phyloP scores from a whole-genome alignment of 64 coral and sea anemone species.

The Stylophora pistillata region DNA sequence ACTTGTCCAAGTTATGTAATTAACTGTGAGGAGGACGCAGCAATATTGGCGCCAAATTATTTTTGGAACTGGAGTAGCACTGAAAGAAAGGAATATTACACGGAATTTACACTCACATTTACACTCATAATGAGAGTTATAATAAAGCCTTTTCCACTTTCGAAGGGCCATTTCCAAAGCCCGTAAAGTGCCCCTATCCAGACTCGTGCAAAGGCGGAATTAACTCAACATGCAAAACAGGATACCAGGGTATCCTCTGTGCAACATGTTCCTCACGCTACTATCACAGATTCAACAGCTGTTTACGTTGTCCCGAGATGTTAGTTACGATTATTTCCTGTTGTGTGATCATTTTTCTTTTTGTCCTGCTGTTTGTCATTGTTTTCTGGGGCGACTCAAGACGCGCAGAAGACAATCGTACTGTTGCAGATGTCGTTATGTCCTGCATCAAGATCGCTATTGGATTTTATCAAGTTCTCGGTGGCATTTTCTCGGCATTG shows the following conservation, averaged over 20 bases:
- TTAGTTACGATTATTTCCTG: not conserved
- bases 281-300: conserved; percentile 62
- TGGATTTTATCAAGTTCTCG: conserved; percentile 85
- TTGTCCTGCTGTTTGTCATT: conserved; percentile 35
- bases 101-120: no score
- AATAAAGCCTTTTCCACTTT: conserved; percentile 17
- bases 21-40: conserved; percentile 23
- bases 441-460: conserved; percentile 83
- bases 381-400: conserved; percentile 74
- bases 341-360: conserved; percentile 30
- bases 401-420: conserved; percentile 33
- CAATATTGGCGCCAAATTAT: conserved; percentile 10
- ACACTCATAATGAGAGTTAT: no score
- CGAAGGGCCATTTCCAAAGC: conserved; percentile 4
- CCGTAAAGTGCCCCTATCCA: conserved; percentile 23
- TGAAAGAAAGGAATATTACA: not conserved
- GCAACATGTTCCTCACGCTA: conserved; percentile 38
- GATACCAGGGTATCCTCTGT: conserved; percentile 66
- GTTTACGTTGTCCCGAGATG: not conserved
- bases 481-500: conserved; percentile 69
- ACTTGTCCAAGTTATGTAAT: conserved; percentile 6
- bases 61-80: conserved; percentile 55
- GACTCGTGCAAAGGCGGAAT: conserved; percentile 47
- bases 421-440: conserved; percentile 72
- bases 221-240: conserved; percentile 21